phyloP scores from a whole-genome alignment of 2,888 invertebrate genomes.

The Thyatira batis region DNA sequence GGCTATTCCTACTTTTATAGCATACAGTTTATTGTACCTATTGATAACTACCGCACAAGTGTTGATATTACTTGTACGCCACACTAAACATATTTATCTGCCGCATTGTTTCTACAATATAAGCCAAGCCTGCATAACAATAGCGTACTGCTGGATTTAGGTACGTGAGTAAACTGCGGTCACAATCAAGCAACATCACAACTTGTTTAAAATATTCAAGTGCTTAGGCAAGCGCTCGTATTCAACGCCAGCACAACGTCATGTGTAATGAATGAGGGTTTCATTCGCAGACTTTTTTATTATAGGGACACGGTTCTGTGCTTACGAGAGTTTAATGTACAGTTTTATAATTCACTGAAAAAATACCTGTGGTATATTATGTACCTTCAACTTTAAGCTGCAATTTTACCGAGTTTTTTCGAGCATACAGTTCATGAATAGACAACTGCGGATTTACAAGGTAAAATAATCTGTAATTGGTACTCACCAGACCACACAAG shows the following conservation, averaged over 20 bases:
- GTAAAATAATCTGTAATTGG: conserved; percentile 19
- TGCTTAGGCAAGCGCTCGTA: not conserved
- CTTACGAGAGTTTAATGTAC: not conserved
- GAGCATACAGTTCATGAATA: no score
- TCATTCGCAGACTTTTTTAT: not conserved
- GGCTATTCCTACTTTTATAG: no score
- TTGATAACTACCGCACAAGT: no score
- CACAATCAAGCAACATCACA: not conserved
- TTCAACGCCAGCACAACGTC: not conserved
- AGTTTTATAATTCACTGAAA: no score
- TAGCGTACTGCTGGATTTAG: not conserved
- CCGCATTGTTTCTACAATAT: no score
- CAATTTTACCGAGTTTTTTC: no score
- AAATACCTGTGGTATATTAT: no score
- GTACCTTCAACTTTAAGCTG: no score
- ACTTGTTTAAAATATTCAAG: conserved; percentile 6
- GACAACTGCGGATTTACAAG: not conserved
- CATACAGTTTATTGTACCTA: no score
- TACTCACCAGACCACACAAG: conserved; percentile 93
- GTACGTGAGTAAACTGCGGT: not conserved
- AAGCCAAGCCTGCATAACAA: not conserved
- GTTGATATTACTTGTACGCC: no score
- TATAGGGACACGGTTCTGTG: not conserved
- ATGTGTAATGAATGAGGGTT: not conserved
- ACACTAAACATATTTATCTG: no score